A percentile compares a stretch with the other conserved stretches of the same genome.
phyloP scores from a whole-genome alignment of 2,113 vertebrate species.

The Hydrochoerus hydrochaeris region DNA sequence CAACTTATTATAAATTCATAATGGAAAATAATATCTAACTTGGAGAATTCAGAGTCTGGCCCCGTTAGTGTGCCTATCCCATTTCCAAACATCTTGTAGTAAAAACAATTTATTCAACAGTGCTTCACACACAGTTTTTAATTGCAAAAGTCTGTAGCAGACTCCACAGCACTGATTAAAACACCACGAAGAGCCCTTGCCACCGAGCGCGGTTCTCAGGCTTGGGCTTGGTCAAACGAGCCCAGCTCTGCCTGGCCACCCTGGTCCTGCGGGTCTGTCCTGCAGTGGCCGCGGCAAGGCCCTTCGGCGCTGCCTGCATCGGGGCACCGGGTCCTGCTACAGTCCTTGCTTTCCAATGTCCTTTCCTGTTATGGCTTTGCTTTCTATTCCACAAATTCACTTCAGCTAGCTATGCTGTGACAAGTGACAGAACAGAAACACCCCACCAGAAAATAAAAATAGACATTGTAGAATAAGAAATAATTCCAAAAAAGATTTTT shows the following conservation, averaged over 20 bases:
- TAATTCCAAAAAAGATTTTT: not conserved
- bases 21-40: slow-evolving; percentile 18
- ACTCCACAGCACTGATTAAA: not conserved
- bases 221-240: not conserved
- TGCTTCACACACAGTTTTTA: slow-evolving; percentile 19
- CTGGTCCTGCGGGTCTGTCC: not conserved
- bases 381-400: not conserved
- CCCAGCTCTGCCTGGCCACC: not conserved
- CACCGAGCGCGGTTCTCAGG: not conserved
- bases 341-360: not conserved
- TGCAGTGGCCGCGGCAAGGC: fast-evolving
- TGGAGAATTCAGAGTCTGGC: not conserved
- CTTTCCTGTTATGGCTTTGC: not conserved
- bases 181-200: not conserved
- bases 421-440: not conserved
- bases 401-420: not conserved
- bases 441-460: not conserved
- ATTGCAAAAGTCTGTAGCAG: not conserved
- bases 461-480: not conserved
- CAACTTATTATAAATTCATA: not conserved
- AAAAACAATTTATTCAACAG: not conserved
- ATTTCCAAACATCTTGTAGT: slow-evolving; percentile 14
- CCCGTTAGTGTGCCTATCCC: not conserved
- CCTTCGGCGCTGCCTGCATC: not conserved
- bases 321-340: not conserved